These are phyloP conservation scores for Lepisosteus oculatus DNA, from an alignment of 2,113 vertebrate genomes.

Conservation along the genomic window DNA sequence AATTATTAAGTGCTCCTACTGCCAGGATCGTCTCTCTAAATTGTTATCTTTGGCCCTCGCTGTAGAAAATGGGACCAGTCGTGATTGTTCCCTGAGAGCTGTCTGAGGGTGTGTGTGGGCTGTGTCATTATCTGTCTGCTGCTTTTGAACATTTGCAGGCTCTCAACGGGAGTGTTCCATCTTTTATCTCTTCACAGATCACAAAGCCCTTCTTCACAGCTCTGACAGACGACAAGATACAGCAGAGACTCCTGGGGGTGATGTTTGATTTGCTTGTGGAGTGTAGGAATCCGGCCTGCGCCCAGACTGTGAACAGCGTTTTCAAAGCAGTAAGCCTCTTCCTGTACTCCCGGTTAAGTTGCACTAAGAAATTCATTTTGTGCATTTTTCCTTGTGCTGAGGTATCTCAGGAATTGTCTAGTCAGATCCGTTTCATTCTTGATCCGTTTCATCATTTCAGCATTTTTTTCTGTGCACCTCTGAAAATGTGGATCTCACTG, in stretches of 20 bases:
- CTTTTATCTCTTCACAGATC: constrained; percentile 64
- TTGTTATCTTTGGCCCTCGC: too few relatives aligned
- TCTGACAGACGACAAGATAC: constrained; percentile 69
- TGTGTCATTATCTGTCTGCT: not conserved
- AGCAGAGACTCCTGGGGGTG: constrained; percentile 76
- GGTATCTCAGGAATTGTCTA: too few relatives aligned
- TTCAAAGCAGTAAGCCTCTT: constrained; percentile 83
- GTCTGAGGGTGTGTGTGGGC: too few relatives aligned
- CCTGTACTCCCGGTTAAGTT: not conserved
- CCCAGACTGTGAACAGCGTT: constrained; percentile 71
- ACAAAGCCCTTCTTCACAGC: constrained; percentile 84
- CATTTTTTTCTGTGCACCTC: too few relatives aligned
- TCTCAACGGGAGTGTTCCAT: constrained; percentile 10
- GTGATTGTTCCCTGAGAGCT: not conserved
- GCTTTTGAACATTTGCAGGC: not conserved
- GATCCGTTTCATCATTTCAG: too few relatives aligned
- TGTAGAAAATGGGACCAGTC: not conserved
- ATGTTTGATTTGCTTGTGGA: constrained; percentile 83
- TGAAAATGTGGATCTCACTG: too few relatives aligned
- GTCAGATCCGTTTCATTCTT: too few relatives aligned
- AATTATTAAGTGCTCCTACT: too few relatives aligned
- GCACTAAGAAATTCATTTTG: too few relatives aligned
- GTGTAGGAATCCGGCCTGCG: constrained; percentile 65
- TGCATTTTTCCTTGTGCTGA: too few relatives aligned
- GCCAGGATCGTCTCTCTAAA: too few relatives aligned